phyloP scores from a whole-genome alignment of 2,888 invertebrate species.

The Litoditis marina region DNA sequence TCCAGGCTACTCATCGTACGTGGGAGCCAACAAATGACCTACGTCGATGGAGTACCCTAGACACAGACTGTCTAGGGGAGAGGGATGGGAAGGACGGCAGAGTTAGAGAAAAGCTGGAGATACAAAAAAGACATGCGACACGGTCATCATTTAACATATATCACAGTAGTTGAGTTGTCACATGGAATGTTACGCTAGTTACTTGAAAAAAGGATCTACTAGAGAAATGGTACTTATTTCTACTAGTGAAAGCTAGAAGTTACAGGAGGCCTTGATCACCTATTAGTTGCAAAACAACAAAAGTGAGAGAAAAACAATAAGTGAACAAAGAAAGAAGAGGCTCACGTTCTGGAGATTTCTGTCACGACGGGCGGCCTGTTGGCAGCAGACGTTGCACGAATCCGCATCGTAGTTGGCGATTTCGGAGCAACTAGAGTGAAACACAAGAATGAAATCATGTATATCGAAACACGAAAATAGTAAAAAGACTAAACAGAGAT shows the following conservation, averaged over 20 bases:
- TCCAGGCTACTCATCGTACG: no score
- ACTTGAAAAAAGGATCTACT: no score
- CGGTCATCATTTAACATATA: neutral
- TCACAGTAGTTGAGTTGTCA: neutral
- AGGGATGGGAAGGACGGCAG: no score
- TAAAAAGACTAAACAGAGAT: no score
- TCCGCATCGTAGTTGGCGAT: conserved; percentile 46
- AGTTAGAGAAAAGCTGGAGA: no score
- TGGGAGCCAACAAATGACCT: no score
- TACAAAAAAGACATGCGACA: neutral
- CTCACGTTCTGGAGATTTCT: conserved; percentile 35
- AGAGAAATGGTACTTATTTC: no score
- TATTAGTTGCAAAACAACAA: neutral
- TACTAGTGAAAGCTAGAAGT: neutral
- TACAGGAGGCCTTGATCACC: neutral
- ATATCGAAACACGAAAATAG: neutral
- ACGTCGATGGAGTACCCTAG: no score
- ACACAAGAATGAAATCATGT: neutral
- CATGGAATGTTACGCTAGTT: neutral
- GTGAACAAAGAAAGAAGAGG: conserved; percentile 2
- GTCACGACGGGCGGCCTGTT: conserved; percentile 47
- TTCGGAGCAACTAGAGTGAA: conserved; percentile 36
- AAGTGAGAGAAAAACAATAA: neutral
- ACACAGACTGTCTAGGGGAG: no score
- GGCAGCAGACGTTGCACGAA: conserved; percentile 49